A percentile compares a stretch with the other conserved stretches of the same genome.
phyloP scores from a whole-genome alignment of 2,113 vertebrate species.

The Tragelaphus strepsiceros region DNA sequence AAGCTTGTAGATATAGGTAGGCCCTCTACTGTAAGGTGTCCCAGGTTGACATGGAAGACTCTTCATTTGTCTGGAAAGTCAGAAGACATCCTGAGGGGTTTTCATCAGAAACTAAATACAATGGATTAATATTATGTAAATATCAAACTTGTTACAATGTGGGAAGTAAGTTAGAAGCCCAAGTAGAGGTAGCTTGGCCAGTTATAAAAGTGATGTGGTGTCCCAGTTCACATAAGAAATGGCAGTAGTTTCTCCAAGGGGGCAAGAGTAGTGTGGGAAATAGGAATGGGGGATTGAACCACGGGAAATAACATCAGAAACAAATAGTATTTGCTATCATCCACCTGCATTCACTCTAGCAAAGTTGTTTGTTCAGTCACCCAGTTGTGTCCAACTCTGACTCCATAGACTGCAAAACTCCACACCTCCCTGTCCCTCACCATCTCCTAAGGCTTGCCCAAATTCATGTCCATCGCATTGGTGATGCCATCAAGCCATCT shows the following conservation, averaged over 20 bases:
- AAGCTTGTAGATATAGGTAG: not conserved
- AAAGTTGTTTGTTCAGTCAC: not conserved
- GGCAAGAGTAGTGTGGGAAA: fast-evolving
- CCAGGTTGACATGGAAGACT: not conserved
- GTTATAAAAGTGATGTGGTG: not conserved
- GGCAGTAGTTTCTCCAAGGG: not conserved
- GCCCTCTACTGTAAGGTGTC: fast-evolving
- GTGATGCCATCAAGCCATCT: not conserved
- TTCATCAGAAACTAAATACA: not conserved
- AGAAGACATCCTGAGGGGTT: not conserved
- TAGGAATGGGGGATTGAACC: not conserved
- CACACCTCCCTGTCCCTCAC: not conserved
- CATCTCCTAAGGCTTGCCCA: not conserved
- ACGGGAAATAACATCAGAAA: not conserved
- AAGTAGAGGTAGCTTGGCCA: not conserved
- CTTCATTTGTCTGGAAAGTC: not conserved
- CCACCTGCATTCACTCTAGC: fast-evolving
- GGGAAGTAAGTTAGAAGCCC: not conserved
- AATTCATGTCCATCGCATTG: not conserved
- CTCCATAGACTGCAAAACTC: not conserved
- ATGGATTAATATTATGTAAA: not conserved
- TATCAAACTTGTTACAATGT: not conserved
- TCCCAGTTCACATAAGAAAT: not conserved
- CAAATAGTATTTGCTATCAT: not conserved
- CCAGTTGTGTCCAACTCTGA: not conserved